These are phyloP conservation scores for Yponomeuta sedellus DNA, from an alignment of 2,888 invertebrate species.

Conservation along the genomic window DNA sequence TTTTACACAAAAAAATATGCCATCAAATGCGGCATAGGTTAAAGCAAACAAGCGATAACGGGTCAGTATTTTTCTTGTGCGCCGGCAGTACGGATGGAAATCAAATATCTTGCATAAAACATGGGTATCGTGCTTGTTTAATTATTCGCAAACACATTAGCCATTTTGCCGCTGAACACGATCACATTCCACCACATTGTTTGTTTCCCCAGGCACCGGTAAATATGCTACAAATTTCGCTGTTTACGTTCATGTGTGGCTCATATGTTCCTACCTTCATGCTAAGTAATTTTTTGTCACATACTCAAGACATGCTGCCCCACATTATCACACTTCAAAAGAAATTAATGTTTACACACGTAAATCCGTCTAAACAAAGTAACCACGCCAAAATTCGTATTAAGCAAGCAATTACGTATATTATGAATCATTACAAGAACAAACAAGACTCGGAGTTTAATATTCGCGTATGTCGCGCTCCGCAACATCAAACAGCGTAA, in stretches of 20 bases:
- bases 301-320: background rate
- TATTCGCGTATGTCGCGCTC: background rate
- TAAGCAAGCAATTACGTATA: conserved; percentile 12
- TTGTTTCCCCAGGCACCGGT: background rate
- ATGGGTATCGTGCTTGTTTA: background rate
- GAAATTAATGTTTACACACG: background rate
- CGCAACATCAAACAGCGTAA: background rate
- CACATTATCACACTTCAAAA: background rate
- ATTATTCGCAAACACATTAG: background rate
- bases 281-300: background rate
- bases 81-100: background rate
- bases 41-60: too few relatives aligned
- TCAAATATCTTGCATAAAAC: background rate
- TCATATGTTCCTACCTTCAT: background rate
- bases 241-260: background rate
- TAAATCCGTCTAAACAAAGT: background rate
- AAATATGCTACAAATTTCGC: background rate
- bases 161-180: background rate
- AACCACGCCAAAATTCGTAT: background rate
- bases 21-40: too few relatives aligned
- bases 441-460: conserved; percentile 6
- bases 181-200: background rate
- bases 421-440: conserved; percentile 12
- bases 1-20: background rate
- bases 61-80: background rate